Evolutionary conservation across 1,140 invertebrate species (phyloP), one percentile per base, ranked within the genome.

Genomic region (Drosophila ambigua): DNA sequence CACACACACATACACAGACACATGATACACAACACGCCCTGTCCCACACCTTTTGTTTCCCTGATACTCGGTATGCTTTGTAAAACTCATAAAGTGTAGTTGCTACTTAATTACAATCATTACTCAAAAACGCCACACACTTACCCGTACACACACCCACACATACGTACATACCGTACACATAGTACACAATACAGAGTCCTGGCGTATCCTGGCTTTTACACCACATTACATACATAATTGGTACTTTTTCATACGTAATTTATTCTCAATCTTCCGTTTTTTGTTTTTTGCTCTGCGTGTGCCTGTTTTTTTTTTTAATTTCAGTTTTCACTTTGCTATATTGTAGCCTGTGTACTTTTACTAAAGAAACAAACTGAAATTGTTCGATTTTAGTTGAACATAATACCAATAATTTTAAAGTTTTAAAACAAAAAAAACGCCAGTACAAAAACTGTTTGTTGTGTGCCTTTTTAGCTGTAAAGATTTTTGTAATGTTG

Each of bases 91-190:
- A 87, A 85, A 85, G 74, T 81, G 74, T 82, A 85, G 82, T 79
- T 85, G 78, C 80, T 82, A 85, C 82, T 85, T 85, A 85, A 85
- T 85, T 85, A 87, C 82, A 85, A 87, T 81, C 82, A 88, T 85
- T 85, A 85, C 83, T 85, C 82, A 87, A 81, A 85, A 66, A 66
- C 71, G 69, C 73, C 73, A 74, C 73, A 43, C 64, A 50, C 64
- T 60, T 15, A 63, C 28, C 44, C 39, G 43, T 44, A 62, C 20
- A 45, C 16, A 35, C 31, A 57, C 46, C 57, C 52, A 49, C 26
- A 57, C 31, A 55, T 23, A 58, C 53, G 44, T 43, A 62, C 20
- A 62, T 43, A 73, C 60, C 20, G 20, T 20, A 20, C 20, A 16
- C 16, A 63, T 55, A 58, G 2, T 4, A 23, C 26, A 49, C 35